phyloP scores from a whole-genome alignment of 2,113 vertebrate species.

The Tragelaphus buxtoni region DNA sequence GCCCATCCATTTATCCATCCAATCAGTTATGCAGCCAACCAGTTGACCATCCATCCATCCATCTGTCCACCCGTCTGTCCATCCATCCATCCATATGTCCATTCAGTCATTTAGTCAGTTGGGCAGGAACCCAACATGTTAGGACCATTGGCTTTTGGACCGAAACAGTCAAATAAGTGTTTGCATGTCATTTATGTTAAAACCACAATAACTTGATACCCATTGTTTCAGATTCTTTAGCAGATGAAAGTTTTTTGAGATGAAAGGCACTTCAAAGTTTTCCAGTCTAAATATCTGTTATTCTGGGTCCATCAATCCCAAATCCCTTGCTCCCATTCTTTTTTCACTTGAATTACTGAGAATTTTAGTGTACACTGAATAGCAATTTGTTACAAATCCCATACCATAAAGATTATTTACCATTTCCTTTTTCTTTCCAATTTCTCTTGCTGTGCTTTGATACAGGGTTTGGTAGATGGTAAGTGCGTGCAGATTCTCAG shows the following conservation, averaged over 20 bases:
- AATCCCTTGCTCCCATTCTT: neutral
- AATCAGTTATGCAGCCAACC: neutral
- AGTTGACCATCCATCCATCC: neutral
- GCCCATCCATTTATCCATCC: neutral
- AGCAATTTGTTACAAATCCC: neutral
- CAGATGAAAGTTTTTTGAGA: neutral
- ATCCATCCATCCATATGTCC: neutral
- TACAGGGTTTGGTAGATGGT: neutral
- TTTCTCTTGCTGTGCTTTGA: constrained; percentile 20
- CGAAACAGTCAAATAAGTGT: neutral
- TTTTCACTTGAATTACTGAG: constrained; percentile 24
- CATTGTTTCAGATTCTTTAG: constrained; percentile 11
- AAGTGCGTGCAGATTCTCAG: neutral
- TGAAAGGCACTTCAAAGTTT: neutral
- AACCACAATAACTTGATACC: neutral
- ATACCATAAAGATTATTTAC: neutral
- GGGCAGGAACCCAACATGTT: neutral
- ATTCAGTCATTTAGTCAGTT: neutral
- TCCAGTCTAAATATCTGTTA: neutral
- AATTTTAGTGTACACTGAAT: neutral
- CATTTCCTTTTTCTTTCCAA: neutral
- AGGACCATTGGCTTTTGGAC: neutral
- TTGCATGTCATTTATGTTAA: constrained; percentile 1
- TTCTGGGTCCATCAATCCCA: neutral
- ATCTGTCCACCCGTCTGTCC: neutral